Evolutionary conservation across 2,113 vertebrate species (phyloP).

Genomic region (Dinomys branickii): DNA sequence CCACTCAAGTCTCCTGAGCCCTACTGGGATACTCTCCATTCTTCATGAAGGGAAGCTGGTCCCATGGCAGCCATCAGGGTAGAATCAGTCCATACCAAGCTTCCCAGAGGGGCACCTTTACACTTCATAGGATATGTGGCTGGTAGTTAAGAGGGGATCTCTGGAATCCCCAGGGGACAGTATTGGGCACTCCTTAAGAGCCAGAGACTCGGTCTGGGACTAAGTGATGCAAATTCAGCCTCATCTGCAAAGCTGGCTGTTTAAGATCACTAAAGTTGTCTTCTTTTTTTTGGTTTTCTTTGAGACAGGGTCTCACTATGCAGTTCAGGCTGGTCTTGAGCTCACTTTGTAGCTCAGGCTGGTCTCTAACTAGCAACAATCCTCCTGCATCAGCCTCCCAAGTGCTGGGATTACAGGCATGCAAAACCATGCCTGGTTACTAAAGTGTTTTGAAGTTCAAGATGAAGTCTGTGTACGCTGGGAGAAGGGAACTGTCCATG

Average conservation of each 20-base stretch:
- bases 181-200: not conserved
- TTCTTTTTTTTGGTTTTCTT: too few species aligned
- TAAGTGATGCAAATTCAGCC: fast-evolving
- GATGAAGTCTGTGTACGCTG: not conserved
- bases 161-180: not conserved
- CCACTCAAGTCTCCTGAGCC: not conserved
- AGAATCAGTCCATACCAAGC: not conserved
- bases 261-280: not conserved
- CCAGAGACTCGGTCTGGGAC: not conserved
- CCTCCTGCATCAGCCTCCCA: too few species aligned
- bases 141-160: too few species aligned
- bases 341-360: too few species aligned
- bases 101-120: too few species aligned
- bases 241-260: not conserved
- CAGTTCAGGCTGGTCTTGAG: too few species aligned
- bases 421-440: too few species aligned
- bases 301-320: too few species aligned
- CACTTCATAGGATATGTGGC: not conserved
- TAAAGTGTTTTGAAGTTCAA: not conserved
- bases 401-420: too few species aligned
- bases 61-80: not conserved
- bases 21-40: not conserved
- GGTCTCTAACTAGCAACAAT: too few species aligned
- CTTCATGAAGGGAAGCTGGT: not conserved
- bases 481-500: not conserved